phyloP scores from a whole-genome alignment of 2,888 invertebrate genomes.

The Tetheella fluctuosa region DNA sequence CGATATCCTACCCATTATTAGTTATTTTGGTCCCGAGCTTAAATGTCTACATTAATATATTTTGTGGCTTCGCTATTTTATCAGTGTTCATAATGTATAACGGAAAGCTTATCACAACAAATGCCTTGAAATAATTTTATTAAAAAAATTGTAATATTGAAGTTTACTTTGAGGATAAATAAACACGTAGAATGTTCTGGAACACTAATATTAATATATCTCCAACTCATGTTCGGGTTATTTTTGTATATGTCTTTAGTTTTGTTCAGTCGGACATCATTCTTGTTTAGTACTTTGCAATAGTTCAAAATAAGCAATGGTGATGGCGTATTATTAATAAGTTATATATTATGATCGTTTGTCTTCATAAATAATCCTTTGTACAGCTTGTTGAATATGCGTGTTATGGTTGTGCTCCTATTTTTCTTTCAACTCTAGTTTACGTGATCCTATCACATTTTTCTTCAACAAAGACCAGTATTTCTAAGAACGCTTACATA shows the following conservation, averaged over 20 bases:
- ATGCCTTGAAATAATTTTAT: background rate
- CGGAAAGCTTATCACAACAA: background rate
- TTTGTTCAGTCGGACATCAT: background rate
- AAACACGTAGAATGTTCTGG: background rate
- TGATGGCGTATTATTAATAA: background rate
- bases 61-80: too few relatives aligned
- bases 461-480: slow-evolving; percentile 26
- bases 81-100: too few relatives aligned
- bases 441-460: slow-evolving; percentile 27
- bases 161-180: background rate
- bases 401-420: slow-evolving; percentile 18
- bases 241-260: background rate
- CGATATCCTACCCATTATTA: too few relatives aligned
- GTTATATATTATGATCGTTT: background rate
- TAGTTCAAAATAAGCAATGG: background rate
- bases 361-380: slow-evolving; percentile 5
- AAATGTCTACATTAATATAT: too few relatives aligned
- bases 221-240: background rate
- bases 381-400: background rate
- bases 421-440: slow-evolving; percentile 26
- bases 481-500: slow-evolving; percentile 21
- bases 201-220: background rate
- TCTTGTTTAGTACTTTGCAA: background rate
- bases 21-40: too few relatives aligned
- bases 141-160: background rate